Conservation (phyloP, 2,797 vertebrate genomes). For the Knipowitschia caucasica region DNA sequence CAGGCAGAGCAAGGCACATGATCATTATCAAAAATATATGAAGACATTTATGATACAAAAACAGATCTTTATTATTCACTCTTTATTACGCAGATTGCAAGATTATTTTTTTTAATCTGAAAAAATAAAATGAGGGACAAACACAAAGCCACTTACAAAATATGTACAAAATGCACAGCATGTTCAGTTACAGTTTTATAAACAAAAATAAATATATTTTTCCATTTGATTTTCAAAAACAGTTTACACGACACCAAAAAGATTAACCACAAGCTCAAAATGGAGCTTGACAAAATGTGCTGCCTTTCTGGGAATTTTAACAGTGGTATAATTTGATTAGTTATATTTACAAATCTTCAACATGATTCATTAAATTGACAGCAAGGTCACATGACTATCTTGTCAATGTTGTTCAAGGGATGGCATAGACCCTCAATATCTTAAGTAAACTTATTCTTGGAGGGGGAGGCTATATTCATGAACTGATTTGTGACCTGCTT, state of each 20-base stretch:
- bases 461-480: too few relatives aligned
- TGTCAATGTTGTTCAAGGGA: too few relatives aligned
- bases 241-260: slow-evolving; percentile 59
- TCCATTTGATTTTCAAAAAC: slow-evolving; percentile 69
- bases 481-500: too few relatives aligned
- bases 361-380: too few relatives aligned
- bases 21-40: slow-evolving; percentile 27
- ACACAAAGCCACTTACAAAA: slow-evolving; percentile 70
- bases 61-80: slow-evolving; percentile 64
- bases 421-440: too few relatives aligned
- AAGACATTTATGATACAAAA: slow-evolving; percentile 11
- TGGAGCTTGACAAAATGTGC: slow-evolving; percentile 32
- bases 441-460: too few relatives aligned
- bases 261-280: slow-evolving; percentile 47
- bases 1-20: slow-evolving; percentile 35
- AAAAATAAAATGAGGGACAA: slow-evolving; percentile 58
- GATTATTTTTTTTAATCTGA: slow-evolving; percentile 68
- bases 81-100: slow-evolving; percentile 79
- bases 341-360: too few relatives aligned
- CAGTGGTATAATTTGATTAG: too few relatives aligned
- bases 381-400: too few relatives aligned
- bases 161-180: slow-evolving; percentile 84
- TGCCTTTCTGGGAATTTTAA: slow-evolving; percentile 36
- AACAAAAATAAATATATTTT: slow-evolving; percentile 82
- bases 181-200: slow-evolving; percentile 75